Evolutionary conservation across 1,140 invertebrate genomes (phyloP), one percentile per base, ranked within the genome.

Genomic region (Ridgeia piscesae): DNA sequence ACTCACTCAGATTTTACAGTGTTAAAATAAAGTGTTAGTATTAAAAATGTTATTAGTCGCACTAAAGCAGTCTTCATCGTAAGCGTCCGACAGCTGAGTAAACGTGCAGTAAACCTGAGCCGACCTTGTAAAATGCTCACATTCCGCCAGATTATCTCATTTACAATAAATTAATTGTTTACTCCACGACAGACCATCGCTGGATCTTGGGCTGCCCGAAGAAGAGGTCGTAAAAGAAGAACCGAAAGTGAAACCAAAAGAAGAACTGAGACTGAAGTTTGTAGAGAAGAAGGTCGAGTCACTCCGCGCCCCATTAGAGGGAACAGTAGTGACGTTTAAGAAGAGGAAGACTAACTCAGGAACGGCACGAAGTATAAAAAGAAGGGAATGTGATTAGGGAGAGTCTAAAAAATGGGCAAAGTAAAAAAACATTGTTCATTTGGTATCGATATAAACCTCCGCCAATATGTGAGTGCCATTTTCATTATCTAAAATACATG

Each of bases 221-320:
- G 58, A 77, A 77, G 58, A 77, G 58, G 17, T 77, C 27, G 58
- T 77, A 21, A 77, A 77, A 21, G 58, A 77, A 77, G 58, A 77
- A 77, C 58, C 17, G 27, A 77, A 77, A 77, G 58, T 77, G 58
- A 77, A 77, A 77, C 58, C 17, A 21, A 77, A 77, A 77, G 94
- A 94, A 33, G 92, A 93, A 88, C 33, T 42, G 27, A 94, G 91
- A 93, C 50, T 94, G 14, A 95, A 94, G 92, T 95, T 95, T 91
- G 95, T 94, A 92, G 95, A 95, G 92, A 95, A 95, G 92, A 94
- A 91, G 92, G 94, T 95, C 31, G 94, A 93, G n/a, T 95, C 94
- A 34, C 91, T 95, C 50, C 93, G 94, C 33, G 89, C 88, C 17
- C 89, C 89, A 48, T 48, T 91, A 91, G 93, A 92, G 34, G 94